These are phyloP conservation scores for Acipenser oxyrinchus DNA, from an alignment of 2,797 vertebrate species.

Conservation along the genomic window DNA sequence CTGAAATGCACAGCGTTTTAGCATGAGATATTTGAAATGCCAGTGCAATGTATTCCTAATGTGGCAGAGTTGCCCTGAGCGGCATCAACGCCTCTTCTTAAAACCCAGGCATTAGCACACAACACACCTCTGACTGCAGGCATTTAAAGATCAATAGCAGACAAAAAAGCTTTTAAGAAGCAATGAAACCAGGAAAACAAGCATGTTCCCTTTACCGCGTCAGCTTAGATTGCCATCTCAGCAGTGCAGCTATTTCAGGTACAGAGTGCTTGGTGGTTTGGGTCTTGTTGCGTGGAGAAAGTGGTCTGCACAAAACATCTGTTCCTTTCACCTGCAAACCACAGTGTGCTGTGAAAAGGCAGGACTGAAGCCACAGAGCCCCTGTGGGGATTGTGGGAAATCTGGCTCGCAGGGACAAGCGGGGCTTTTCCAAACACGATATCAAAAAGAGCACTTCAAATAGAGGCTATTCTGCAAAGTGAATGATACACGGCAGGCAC, in stretches of 20 bases:
- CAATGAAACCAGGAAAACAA: conserved; percentile 55
- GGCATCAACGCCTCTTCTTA: conserved; percentile 52
- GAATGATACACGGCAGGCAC: not conserved
- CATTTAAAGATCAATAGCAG: conserved; percentile 63
- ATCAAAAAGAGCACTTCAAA: conserved; percentile 54
- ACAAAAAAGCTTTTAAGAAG: conserved; percentile 77
- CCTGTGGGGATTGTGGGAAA: conserved; percentile 59
- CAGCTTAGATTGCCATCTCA: conserved; percentile 55
- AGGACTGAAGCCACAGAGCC: conserved; percentile 43
- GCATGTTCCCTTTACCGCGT: conserved; percentile 54
- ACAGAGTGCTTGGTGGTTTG: conserved; percentile 72
- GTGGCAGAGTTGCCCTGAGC: conserved; percentile 59
- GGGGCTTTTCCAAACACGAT: conserved; percentile 52
- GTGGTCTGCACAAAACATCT: conserved; percentile 63
- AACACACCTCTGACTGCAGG: conserved; percentile 71
- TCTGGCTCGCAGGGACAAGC: conserved; percentile 67
- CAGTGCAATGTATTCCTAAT: conserved; percentile 52
- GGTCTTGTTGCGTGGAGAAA: conserved; percentile 54
- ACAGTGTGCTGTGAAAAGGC: conserved; percentile 49
- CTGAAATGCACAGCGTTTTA: conserved; percentile 46
- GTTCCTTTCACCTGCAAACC: conserved; percentile 74
- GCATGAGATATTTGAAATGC: conserved; percentile 55
- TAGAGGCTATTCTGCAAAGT: conserved; percentile 32
- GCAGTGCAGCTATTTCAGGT: conserved; percentile 61
- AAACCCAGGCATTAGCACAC: conserved; percentile 48